Conservation (phyloP, 2,888 invertebrate species). For the Callosobruchus maculatus region DNA sequence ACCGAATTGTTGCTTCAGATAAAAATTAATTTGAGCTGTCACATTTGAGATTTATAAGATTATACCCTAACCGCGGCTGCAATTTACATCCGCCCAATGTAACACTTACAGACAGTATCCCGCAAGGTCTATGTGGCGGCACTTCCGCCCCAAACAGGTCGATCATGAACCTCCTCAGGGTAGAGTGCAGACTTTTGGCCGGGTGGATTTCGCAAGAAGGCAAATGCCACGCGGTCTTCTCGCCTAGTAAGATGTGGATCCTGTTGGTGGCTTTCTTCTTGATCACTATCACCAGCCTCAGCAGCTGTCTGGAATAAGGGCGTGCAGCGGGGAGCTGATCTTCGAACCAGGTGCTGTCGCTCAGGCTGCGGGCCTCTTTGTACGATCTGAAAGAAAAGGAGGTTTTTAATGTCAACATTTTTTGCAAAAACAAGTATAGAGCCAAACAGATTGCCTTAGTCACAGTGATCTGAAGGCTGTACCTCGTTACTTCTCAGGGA, state of each 20-base stretch:
- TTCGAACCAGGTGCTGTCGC: slow-evolving; percentile 62
- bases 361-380: slow-evolving; percentile 27
- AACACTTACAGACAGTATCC: slow-evolving; percentile 60
- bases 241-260: slow-evolving; percentile 81
- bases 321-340: slow-evolving; percentile 67
- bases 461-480: no score
- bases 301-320: slow-evolving; percentile 68
- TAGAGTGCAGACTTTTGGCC: slow-evolving; percentile 79
- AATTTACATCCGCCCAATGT: no score
- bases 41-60: no score
- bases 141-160: slow-evolving; percentile 87
- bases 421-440: no score
- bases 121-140: slow-evolving; percentile 79
- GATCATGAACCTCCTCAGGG: slow-evolving; percentile 84
- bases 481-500: no score
- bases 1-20: no score
- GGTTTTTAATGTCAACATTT: no score
- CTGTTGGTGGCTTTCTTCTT: slow-evolving; percentile 78
- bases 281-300: slow-evolving; percentile 76
- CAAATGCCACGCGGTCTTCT: slow-evolving; percentile 77
- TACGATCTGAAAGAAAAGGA: slow-evolving; percentile 29
- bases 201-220: slow-evolving; percentile 88
- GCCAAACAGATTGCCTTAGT: no score
- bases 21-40: no score
- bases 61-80: no score